These are phyloP conservation scores for Pachypanchax playfairii DNA, from an alignment of 2,113 vertebrate species.

Conservation along the genomic window DNA sequence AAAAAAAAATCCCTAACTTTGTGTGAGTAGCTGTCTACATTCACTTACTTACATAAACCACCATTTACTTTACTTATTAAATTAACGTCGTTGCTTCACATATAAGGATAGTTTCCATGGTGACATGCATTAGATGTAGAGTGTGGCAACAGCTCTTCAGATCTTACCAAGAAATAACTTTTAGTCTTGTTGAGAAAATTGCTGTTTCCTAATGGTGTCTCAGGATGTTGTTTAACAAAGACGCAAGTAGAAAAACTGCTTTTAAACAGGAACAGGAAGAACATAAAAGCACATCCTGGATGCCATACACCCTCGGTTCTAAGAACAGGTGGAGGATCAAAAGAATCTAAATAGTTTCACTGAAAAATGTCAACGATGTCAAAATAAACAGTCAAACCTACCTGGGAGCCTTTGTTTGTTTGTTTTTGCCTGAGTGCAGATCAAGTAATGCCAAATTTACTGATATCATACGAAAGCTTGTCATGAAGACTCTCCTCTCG, in stretches of 20 bases:
- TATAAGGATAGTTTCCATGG: slow-evolving; percentile 42
- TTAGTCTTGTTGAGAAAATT: slow-evolving; percentile 23
- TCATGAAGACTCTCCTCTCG: too few relatives aligned
- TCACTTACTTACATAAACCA: background rate
- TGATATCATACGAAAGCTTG: too few relatives aligned
- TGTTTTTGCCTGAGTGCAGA: too few relatives aligned
- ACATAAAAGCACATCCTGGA: background rate
- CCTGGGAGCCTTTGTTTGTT: too few relatives aligned
- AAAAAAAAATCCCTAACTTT: too few relatives aligned
- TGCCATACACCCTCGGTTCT: background rate
- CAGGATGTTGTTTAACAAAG: slow-evolving; percentile 2
- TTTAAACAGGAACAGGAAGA: background rate
- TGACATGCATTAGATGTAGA: slow-evolving; percentile 15
- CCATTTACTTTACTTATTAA: background rate
- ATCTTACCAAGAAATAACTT: slow-evolving; percentile 23
- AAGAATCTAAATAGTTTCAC: too few relatives aligned
- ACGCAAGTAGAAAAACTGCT: background rate
- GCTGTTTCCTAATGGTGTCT: slow-evolving; percentile 10
- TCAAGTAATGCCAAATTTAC: too few relatives aligned
- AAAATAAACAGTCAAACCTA: too few relatives aligned
- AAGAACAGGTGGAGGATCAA: background rate
- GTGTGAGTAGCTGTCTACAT: too few relatives aligned
- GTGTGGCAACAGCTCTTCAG: slow-evolving; percentile 26
- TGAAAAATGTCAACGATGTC: too few relatives aligned
- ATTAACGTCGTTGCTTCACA: slow-evolving; percentile 9